Conservation (phyloP, 1,140 invertebrate species). For the Nasonia vitripennis region DNA sequence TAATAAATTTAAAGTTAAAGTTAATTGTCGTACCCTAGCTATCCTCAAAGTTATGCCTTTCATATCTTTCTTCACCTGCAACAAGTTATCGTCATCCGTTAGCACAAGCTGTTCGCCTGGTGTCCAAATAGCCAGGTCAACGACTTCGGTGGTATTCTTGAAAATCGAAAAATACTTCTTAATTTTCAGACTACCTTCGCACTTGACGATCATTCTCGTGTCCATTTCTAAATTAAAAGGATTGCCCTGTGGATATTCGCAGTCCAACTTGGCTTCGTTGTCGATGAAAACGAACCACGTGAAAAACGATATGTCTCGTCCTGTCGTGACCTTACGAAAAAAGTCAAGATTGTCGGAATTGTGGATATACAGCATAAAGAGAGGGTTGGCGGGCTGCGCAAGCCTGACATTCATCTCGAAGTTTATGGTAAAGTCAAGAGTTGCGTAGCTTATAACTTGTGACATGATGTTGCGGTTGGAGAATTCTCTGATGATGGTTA, state of each 20-base stretch:
- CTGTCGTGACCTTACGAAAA: too few species aligned
- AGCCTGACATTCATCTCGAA: too few species aligned
- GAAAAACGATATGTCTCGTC: too few species aligned
- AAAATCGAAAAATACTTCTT: background rate
- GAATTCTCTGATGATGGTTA: too few species aligned
- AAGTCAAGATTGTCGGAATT: too few species aligned
- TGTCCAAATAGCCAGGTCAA: background rate
- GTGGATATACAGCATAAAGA: too few species aligned
- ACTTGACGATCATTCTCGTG: background rate
- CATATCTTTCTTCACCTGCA: background rate
- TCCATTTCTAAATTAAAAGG: background rate
- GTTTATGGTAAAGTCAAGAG: too few species aligned
- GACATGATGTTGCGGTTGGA: too few species aligned
- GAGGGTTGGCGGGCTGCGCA: too few species aligned
- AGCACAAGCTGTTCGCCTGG: background rate
- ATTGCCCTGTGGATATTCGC: background rate
- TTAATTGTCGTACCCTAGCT: too few species aligned
- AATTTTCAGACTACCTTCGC: background rate
- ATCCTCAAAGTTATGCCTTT: background rate
- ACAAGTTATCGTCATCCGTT: background rate
- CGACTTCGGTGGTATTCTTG: background rate
- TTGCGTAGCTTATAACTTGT: too few species aligned
- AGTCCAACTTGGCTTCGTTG: background rate
- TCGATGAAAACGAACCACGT: background rate
- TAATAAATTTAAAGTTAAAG: too few species aligned